Conservation (phyloP, 2,888 invertebrate genomes). For the Pseudolycoriella hygida region DNA sequence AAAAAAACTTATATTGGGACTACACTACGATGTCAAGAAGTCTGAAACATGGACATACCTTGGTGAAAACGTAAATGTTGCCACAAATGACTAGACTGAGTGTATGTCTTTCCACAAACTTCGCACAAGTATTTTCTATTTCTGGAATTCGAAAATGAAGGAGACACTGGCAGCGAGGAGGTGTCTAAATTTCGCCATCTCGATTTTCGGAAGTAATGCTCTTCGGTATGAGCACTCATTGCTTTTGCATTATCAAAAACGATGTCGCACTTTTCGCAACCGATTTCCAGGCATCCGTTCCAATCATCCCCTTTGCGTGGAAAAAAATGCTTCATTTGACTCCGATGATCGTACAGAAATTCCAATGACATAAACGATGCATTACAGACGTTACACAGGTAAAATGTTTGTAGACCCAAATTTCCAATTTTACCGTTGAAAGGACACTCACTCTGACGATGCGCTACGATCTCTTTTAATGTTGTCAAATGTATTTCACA, state of each 20-base stretch:
- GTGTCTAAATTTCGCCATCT: not conserved
- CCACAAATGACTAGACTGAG: slow-evolving; percentile 46
- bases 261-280: slow-evolving; percentile 25
- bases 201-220: slow-evolving; percentile 33
- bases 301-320: slow-evolving; percentile 16
- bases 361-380: slow-evolving; percentile 21
- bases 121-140: slow-evolving; percentile 36
- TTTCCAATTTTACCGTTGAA: not conserved
- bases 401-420: slow-evolving; percentile 18
- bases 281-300: slow-evolving; percentile 16
- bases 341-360: slow-evolving; percentile 26
- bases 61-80: slow-evolving; percentile 46
- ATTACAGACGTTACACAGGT: slow-evolving; percentile 27
- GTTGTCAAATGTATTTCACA: slow-evolving; percentile 31
- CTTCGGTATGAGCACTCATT: slow-evolving; percentile 33
- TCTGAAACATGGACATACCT: slow-evolving; percentile 31
- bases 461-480: slow-evolving; percentile 33
- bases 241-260: slow-evolving; percentile 20
- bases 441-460: slow-evolving; percentile 33
- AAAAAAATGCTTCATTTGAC: slow-evolving; percentile 20
- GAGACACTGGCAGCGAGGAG: too few species aligned
- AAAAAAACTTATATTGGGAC: too few species aligned
- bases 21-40: slow-evolving; percentile 7
- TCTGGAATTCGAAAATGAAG: slow-evolving; percentile 12
- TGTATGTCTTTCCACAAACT: slow-evolving; percentile 40